phyloP scores from a whole-genome alignment of 2,888 invertebrate species.

The Brenthis ino region DNA sequence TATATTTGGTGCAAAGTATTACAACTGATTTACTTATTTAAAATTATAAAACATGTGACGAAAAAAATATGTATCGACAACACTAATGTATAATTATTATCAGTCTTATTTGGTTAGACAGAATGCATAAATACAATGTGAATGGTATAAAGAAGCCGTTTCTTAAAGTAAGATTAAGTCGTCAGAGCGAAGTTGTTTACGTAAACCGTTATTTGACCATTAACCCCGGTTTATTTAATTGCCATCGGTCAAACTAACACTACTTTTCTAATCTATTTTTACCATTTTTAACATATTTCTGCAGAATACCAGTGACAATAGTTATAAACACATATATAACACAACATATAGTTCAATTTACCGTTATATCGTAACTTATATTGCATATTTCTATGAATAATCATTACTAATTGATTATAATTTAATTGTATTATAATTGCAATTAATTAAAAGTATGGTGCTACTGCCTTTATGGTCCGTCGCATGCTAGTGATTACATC shows the following conservation, averaged over 20 bases:
- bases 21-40: too few relatives aligned
- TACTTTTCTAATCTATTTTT: neutral
- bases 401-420: conserved; percentile 22
- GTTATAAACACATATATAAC: too few relatives aligned
- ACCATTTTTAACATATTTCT: neutral
- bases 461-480: conserved; percentile 55
- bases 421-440: conserved; percentile 35
- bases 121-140: too few relatives aligned
- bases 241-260: neutral
- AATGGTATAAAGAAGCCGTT: neutral
- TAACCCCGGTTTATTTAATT: conserved; percentile 42
- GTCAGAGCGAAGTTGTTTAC: conserved; percentile 9
- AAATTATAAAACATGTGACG: too few relatives aligned
- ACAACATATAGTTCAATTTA: neutral
- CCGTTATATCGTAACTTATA: neutral
- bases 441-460: conserved; percentile 43
- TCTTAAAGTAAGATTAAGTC: conserved; percentile 19
- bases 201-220: conserved; percentile 60
- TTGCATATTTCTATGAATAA: conserved; percentile 12
- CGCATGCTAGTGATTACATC: conserved; percentile 42
- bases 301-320: neutral
- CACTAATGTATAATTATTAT: too few relatives aligned
- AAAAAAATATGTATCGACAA: too few relatives aligned
- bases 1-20: too few relatives aligned
- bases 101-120: too few relatives aligned